Conservation (phyloP, 1,140 invertebrate species). For the Pachyrhynchus sulphureomaculatus region DNA sequence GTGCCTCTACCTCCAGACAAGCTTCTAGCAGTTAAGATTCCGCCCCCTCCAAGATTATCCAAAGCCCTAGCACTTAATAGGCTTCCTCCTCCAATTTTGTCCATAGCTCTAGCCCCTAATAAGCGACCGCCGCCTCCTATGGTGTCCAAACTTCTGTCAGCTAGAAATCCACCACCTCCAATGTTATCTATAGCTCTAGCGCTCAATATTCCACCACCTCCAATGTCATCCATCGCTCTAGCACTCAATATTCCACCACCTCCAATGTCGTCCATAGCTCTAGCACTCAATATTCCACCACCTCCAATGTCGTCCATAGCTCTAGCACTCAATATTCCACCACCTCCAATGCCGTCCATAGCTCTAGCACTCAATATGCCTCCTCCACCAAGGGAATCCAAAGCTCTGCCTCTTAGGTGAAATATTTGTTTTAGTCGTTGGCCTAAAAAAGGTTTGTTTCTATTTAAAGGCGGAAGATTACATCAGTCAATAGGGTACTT, state of each 20-base stretch:
- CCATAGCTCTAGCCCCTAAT: conserved; percentile 4
- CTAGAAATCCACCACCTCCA: conserved; percentile 19
- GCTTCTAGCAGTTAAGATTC: conserved; percentile 22
- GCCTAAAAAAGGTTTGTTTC: background rate
- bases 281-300: conserved; percentile 19
- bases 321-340: background rate
- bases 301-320: conserved; percentile 22
- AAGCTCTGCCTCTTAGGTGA: background rate
- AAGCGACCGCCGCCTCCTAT: conserved; percentile 13
- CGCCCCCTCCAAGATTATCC: conserved; percentile 28
- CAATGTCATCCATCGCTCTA: conserved; percentile 26
- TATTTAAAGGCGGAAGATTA: background rate
- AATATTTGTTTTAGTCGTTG: background rate
- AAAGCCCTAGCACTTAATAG: conserved; percentile 16
- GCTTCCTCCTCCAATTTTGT: conserved; percentile 21
- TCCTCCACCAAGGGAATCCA: conserved; percentile 16
- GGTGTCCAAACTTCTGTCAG: conserved; percentile 2
- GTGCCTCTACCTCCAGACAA: no score
- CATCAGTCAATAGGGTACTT: no score
- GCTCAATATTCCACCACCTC: conserved; percentile 26
- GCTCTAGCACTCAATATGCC: conserved; percentile 3
- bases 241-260: conserved; percentile 12
- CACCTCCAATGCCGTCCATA: background rate
- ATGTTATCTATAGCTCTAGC: conserved; percentile 22
- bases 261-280: conserved; percentile 20